Base-by-base conservation (phyloP, 2,888 invertebrate species). In the Brassicogethes aeneus region DNA sequence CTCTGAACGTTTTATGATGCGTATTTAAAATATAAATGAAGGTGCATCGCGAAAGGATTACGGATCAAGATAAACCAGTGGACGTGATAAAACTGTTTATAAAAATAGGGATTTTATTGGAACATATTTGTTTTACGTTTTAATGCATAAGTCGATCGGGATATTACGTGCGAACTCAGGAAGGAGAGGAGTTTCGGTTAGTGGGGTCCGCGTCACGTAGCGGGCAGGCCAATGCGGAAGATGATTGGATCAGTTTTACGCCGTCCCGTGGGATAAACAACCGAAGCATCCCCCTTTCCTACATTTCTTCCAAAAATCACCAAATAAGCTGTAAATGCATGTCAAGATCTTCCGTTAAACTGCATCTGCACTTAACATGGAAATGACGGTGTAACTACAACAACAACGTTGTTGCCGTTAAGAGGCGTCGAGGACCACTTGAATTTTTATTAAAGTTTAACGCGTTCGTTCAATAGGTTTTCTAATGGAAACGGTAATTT, bases 161-260 rank as follows among this genome's bases (percentile, higher is more conserved):
- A 23, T 45, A 42, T 49, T 51, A 55, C 57, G 53, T 53, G 53
- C n/a, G n/a, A 51, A 48, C 46, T 48, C 49, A 43, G 42, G 44
- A n/a, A n/a, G n/a, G n/a, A n/a, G n/a, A n/a, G n/a, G n/a, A 32
- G 32, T 32, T 32, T 32, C 8, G 32, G 3, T 2, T 13, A 36
- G 16, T 29, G 47, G 56, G 52, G 50, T 49, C 52, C 53, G 53
- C 56, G 12, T 32, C 32, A 57, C 56, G 54, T 57, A 44, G 46
- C 46, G 44, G 44, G 45, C 47, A 44, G 45, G 60, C 59, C 60
- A 57, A 60, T 58, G 61, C 56, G 62, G 62, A 56, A 66, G 64
- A 70, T 68, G 71, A 71, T 71, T 71, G 70, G 70, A 70, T 71
- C 68, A 67, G 65, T 70, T 71, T 71, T 70, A 71, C 64, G 70